These are phyloP conservation scores for Aurelia aurita complex sp. Pacific DNA, from an alignment of 30 jellyfish, hydroid and myxozoan species.

Conservation along the genomic window DNA sequence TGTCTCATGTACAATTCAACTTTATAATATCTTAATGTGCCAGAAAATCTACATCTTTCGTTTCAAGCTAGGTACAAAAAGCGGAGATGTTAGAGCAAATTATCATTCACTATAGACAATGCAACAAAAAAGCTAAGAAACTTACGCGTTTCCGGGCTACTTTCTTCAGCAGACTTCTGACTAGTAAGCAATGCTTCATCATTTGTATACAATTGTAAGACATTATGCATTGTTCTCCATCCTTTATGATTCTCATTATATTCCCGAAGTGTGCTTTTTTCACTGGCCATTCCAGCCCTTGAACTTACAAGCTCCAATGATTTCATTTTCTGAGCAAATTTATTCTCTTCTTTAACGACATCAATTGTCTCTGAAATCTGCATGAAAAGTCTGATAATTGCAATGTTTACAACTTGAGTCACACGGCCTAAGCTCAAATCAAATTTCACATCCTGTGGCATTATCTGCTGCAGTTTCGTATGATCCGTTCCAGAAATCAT, in stretches of 20 bases:
- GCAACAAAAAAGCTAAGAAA: not conserved
- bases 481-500: not conserved
- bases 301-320: slow-evolving; percentile 50
- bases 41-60: too few species aligned
- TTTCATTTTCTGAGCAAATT: slow-evolving; percentile 80
- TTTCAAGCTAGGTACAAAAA: too few species aligned
- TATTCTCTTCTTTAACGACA: slow-evolving; percentile 80
- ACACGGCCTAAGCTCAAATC: slow-evolving; percentile 5
- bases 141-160: slow-evolving; percentile 13
- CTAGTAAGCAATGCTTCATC: not conserved
- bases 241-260: slow-evolving; percentile 48
- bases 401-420: slow-evolving; percentile 70
- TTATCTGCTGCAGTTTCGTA: not conserved
- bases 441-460: not conserved
- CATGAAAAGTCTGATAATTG: slow-evolving; percentile 71
- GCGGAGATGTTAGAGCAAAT: too few species aligned
- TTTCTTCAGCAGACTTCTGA: not conserved
- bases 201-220: slow-evolving; percentile 76
- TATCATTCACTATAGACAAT: too few species aligned
- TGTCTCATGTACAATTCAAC: too few species aligned
- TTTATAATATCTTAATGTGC: too few species aligned
- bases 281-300: slow-evolving; percentile 24
- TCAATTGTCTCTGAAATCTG: slow-evolving; percentile 82
- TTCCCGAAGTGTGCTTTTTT: slow-evolving; percentile 6
- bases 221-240: slow-evolving; percentile 93